Base-by-base conservation (phyloP, 92 coral and sea anemone species). In the Porites evermanni region DNA sequence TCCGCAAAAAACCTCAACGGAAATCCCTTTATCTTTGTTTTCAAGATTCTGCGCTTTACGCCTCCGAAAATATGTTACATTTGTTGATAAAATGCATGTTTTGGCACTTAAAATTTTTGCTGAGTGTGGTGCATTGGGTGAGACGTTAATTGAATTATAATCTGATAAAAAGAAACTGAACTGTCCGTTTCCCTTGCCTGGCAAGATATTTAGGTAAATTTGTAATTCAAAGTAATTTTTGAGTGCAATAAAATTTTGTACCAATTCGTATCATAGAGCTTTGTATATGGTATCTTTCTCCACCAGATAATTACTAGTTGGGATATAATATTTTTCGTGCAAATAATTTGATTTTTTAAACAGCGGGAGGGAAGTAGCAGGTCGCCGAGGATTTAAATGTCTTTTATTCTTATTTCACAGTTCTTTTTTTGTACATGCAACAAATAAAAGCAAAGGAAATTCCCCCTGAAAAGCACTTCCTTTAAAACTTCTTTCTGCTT, bases 91-190 rank as follows among this genome's bases (percentile, higher is more conserved):
- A 38, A 26, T 67, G 6, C 16, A 12, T 21, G 23, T 67, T 24
- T 67, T 10, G 4, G 70, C 18, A 19, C 58, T 81, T 29, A 53
- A 18, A 16, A 24, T 23, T 26, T 80, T 70, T 67, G 76, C 58
- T 81, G 85, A 81, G 23, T 56, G 12, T 26, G 72, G 63, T 32
- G 4, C 38, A 24, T 14, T 11, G 8, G 60, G 23, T 21, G 63
- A 18, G 69, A n/a, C 50, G 78, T 59, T 70, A 81, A 81, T 81
- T 81, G 56, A 70, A 81, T 58, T 81, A 81, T 68, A 80, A 70
- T 70, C 70, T 32, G 78, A 71, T 70, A 81, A 69, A 81, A 70
- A 32, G 14, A 29, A 26, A 19, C 12, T 56, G 16, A 56, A 1
- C 77, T 38, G 66, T 47, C 18, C 77, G 56, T 26, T 19, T 18